Percentiles rank a stretch among this genome's conserved stretches.
Evolutionary conservation across 2,797 vertebrate species (phyloP).

Genomic region (Helicolenus hilgendorfi): DNA sequence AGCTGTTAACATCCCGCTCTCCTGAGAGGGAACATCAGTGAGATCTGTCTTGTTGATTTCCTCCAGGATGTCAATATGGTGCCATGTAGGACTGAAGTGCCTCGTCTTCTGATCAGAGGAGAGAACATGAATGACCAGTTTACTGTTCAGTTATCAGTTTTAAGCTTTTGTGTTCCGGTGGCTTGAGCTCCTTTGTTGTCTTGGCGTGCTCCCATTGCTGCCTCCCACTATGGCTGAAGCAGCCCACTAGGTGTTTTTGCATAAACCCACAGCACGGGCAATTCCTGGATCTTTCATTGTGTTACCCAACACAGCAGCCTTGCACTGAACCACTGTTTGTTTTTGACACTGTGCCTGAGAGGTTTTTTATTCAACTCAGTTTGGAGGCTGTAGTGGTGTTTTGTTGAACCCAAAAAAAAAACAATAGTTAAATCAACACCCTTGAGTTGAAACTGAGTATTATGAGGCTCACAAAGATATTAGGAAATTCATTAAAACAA

Average conservation of each 20-base stretch:
- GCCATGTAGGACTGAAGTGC: neutral
- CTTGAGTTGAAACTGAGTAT: neutral
- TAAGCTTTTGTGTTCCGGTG: slow-evolving; percentile 15
- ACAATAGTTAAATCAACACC: neutral
- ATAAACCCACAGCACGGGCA: neutral
- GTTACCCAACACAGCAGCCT: neutral
- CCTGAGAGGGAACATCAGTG: neutral
- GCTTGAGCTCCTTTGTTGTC: slow-evolving; percentile 35
- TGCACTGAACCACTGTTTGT: neutral
- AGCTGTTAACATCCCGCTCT: neutral
- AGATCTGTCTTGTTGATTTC: slow-evolving; percentile 15
- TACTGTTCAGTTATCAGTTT: slow-evolving; percentile 2
- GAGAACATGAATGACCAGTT: slow-evolving; percentile 17
- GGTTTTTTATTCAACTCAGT: neutral
- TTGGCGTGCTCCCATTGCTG: neutral
- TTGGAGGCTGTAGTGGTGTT: neutral
- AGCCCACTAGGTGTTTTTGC: neutral
- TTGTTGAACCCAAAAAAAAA: neutral
- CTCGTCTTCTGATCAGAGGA: slow-evolving; percentile 8
- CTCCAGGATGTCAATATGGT: neutral
- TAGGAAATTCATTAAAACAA: neutral
- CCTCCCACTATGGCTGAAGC: slow-evolving; percentile 8
- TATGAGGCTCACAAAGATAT: neutral
- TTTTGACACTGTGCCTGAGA: neutral
- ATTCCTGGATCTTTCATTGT: slow-evolving; percentile 7